phyloP scores from a whole-genome alignment of 2,797 vertebrate genomes.

The Cirrhinus molitorella region DNA sequence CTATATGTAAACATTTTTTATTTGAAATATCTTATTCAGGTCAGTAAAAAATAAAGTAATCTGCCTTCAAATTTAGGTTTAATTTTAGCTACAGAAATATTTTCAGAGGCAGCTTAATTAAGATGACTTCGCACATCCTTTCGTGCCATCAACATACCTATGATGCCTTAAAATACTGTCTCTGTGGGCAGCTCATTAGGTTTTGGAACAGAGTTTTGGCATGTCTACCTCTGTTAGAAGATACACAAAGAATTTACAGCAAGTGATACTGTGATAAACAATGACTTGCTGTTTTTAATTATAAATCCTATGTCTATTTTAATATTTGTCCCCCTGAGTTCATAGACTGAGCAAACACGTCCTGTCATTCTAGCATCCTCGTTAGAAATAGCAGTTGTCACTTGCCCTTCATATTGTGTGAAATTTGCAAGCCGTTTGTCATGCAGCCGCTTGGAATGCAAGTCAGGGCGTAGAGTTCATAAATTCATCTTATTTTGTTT shows the following conservation, averaged over 20 bases:
- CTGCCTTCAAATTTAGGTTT: too few relatives aligned
- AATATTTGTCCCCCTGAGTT: not conserved
- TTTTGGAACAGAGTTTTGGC: not conserved
- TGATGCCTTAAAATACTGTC: not conserved
- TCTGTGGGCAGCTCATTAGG: too few relatives aligned
- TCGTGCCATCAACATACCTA: too few relatives aligned
- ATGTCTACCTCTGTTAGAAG: not conserved
- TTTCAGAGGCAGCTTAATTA: too few relatives aligned
- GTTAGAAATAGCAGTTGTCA: constrained; percentile 16
- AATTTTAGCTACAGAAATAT: too few relatives aligned
- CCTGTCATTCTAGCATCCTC: constrained; percentile 29
- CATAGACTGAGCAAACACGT: constrained; percentile 5
- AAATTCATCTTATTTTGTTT: constrained; percentile 72
- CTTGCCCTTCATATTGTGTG: constrained; percentile 37
- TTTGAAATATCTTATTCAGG: too few relatives aligned
- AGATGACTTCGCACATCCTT: too few relatives aligned
- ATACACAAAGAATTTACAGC: not conserved
- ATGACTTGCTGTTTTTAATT: not conserved
- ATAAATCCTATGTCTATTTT: not conserved
- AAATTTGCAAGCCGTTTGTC: constrained; percentile 30
- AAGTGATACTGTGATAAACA: not conserved
- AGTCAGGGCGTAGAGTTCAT: constrained; percentile 43
- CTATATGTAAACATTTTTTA: too few relatives aligned
- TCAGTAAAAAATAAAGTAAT: too few relatives aligned
- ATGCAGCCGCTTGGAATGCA: constrained; percentile 45